Conservation (phyloP, 2,888 invertebrate genomes). For the Baccha elongata region DNA sequence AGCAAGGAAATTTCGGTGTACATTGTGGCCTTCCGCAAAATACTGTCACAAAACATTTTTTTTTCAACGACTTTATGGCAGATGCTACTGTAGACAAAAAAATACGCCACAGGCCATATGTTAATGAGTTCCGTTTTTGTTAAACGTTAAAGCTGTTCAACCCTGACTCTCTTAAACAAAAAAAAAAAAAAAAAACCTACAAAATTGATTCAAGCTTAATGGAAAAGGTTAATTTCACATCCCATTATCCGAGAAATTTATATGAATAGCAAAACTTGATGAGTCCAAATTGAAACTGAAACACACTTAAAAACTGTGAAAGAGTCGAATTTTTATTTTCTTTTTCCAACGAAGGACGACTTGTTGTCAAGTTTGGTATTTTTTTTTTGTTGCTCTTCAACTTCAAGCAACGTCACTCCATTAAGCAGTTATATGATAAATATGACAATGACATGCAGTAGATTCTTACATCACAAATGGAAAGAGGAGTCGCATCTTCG, state of each 20-base stretch:
- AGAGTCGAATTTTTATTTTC: background rate
- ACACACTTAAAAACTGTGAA: conserved; percentile 26
- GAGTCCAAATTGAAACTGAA: too few relatives aligned
- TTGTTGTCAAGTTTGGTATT: conserved; percentile 51
- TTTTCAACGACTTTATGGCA: conserved; percentile 43
- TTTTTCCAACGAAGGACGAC: conserved; percentile 11
- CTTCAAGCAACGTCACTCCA: conserved; percentile 64
- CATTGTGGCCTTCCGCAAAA: conserved; percentile 50
- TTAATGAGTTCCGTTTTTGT: conserved; percentile 66
- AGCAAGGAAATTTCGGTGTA: conserved; percentile 42
- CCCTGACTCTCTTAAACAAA: conserved; percentile 8
- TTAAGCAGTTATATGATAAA: conserved; percentile 69
- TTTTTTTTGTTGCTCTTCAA: conserved; percentile 34
- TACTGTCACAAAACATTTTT: conserved; percentile 43
- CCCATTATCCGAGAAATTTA: conserved; percentile 36
- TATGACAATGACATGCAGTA: conserved; percentile 66
- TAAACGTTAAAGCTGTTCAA: conserved; percentile 58
- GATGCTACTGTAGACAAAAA: conserved; percentile 15
- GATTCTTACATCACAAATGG: conserved; percentile 16
- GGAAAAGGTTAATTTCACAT: conserved; percentile 62
- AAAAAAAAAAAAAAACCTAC: conserved; percentile 8
- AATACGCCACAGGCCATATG: conserved; percentile 50
- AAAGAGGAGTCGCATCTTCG: conserved; percentile 23
- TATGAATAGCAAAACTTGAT: conserved; percentile 54
- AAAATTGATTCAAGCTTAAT: conserved; percentile 70